phyloP scores from a whole-genome alignment of 64 coral and sea anemone genomes.

The Trachythela sp. region DNA sequence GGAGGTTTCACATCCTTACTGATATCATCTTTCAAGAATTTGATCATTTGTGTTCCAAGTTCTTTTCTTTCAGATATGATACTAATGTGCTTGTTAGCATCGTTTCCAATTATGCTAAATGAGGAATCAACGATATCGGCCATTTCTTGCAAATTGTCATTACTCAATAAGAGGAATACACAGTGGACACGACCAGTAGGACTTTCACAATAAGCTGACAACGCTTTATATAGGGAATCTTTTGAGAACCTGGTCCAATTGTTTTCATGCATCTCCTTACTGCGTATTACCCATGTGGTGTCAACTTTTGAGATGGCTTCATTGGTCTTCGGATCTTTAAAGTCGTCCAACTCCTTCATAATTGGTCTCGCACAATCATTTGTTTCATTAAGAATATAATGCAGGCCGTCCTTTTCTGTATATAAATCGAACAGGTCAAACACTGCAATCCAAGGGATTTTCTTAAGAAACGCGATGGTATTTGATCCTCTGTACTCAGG shows the following conservation, averaged over 20 bases:
- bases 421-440: constrained; percentile 47
- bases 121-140: constrained; percentile 39
- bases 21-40: constrained; percentile 1
- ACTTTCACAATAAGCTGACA: constrained; percentile 26
- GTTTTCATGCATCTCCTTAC: constrained; percentile 6
- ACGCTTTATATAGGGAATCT: constrained; percentile 27
- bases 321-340: constrained; percentile 14
- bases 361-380: constrained; percentile 18
- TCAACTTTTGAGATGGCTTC: not conserved
- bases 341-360: constrained; percentile 33
- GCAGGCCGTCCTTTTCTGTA: constrained; percentile 15
- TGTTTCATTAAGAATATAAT: constrained; percentile 31
- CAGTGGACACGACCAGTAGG: not conserved
- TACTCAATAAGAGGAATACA: constrained; percentile 14
- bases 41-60: not conserved
- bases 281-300: constrained; percentile 43
- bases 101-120: constrained; percentile 40
- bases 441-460: constrained; percentile 49
- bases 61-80: constrained; percentile 18
- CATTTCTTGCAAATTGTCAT: constrained; percentile 38
- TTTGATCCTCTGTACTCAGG: constrained; percentile 34
- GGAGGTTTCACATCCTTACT: not conserved
- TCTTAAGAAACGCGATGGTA: constrained; percentile 29
- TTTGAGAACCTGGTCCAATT: constrained; percentile 37
- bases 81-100: constrained; percentile 6